Percentiles rank a stretch among this genome's conserved stretches.
These are phyloP conservation scores for Falco cherrug DNA, from an alignment of 2,797 vertebrate genomes.

Conservation along the genomic window DNA sequence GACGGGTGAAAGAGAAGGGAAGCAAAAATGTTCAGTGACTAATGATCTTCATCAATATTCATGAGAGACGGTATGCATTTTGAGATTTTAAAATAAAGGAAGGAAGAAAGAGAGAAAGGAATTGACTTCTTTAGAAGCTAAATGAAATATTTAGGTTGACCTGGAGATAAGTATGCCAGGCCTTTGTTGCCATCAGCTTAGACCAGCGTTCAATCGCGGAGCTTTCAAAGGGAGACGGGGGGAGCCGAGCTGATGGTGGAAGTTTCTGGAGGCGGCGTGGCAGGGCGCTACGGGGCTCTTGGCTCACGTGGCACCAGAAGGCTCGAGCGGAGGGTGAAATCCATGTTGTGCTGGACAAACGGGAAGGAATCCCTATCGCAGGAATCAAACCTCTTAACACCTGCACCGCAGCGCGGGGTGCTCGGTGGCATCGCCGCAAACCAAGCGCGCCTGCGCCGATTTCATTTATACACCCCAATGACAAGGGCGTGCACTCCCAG, in stretches of 20 bases:
- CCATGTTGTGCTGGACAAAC: fast-evolving
- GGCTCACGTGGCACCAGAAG: not conserved
- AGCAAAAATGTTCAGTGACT: conserved; percentile 65
- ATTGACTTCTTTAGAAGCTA: conserved; percentile 59
- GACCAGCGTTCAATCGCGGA: not conserved
- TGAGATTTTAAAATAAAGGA: conserved; percentile 36
- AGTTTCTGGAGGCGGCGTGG: not conserved
- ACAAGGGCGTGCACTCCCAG: no score
- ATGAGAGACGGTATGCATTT: conserved; percentile 43
- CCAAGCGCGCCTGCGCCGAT: no score
- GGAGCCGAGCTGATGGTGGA: fast-evolving
- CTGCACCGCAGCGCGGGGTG: no score
- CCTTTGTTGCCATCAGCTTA: not conserved
- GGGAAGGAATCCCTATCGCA: not conserved
- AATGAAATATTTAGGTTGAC: conserved; percentile 68
- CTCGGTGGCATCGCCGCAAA: no score
- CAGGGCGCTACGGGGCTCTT: not conserved
- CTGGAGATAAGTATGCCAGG: conserved; percentile 23
- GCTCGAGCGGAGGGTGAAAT: not conserved
- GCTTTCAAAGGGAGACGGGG: not conserved
- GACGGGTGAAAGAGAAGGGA: conserved; percentile 20
- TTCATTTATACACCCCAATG: no score
- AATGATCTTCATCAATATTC: conserved; percentile 72
- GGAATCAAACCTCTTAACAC: not conserved
- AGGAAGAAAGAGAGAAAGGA: conserved; percentile 7